phyloP scores from a whole-genome alignment of 2,888 invertebrate genomes.

The Selenia dentaria region DNA sequence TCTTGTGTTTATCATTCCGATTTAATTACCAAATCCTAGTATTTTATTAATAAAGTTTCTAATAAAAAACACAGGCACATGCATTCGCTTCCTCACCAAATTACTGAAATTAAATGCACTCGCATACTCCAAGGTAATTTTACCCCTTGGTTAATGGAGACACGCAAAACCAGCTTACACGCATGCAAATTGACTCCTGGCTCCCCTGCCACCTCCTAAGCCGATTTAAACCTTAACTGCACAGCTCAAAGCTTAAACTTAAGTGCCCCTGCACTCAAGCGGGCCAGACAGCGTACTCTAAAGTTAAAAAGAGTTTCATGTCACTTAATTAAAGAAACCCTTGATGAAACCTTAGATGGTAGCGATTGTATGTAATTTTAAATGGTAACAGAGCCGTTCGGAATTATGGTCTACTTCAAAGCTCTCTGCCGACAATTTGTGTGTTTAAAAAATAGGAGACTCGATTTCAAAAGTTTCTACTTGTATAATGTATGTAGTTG shows the following conservation, averaged over 20 bases:
- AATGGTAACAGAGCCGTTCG: conserved; percentile 21
- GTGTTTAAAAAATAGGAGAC: too few species aligned
- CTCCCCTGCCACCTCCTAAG: conserved; percentile 38
- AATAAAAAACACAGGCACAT: conserved; percentile 19
- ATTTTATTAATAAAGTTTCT: too few species aligned
- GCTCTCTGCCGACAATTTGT: too few species aligned
- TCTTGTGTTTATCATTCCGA: too few species aligned
- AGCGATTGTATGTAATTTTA: conserved; percentile 34
- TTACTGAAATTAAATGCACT: conserved; percentile 21
- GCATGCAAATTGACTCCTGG: conserved; percentile 55
- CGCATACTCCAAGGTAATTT: conserved; percentile 23
- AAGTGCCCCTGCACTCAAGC: conserved; percentile 31
- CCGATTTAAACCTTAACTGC: conserved; percentile 41
- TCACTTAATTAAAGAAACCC: conserved; percentile 76
- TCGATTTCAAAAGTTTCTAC: too few species aligned
- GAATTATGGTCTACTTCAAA: conserved; percentile 8
- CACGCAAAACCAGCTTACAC: conserved; percentile 52
- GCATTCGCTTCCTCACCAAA: conserved; percentile 19
- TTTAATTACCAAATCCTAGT: too few species aligned
- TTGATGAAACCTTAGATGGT: conserved; percentile 64
- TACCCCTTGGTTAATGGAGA: conserved; percentile 41
- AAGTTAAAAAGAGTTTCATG: conserved; percentile 57
- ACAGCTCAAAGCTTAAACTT: conserved; percentile 45
- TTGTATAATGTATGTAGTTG: too few species aligned
- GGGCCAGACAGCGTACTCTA: conserved; percentile 24